phyloP scores from a whole-genome alignment of 1,140 invertebrate species.

The Lithobius niger region DNA sequence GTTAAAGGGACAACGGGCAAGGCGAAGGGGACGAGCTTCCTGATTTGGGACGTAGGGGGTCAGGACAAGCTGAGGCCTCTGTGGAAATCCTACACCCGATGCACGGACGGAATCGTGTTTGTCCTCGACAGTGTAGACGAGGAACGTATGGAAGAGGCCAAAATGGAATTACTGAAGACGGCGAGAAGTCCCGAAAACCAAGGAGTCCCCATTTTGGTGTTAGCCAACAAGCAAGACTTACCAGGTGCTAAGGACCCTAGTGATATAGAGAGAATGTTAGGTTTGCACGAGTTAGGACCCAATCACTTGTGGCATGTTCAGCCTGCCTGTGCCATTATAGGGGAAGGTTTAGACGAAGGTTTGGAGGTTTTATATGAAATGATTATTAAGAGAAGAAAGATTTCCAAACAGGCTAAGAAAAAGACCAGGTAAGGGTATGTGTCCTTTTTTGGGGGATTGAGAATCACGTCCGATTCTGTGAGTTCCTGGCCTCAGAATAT shows the following conservation, averaged over 20 bases:
- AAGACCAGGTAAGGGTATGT: conserved; percentile 13
- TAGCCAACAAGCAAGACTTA: conserved; percentile 88
- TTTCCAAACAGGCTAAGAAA: conserved; percentile 52
- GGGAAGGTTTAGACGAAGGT: conserved; percentile 88
- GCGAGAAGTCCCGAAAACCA: conserved; percentile 74
- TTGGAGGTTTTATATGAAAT: conserved; percentile 85
- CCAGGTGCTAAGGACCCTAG: conserved; percentile 72
- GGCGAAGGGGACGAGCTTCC: conserved; percentile 59
- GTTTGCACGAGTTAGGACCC: conserved; percentile 59
- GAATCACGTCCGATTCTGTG: too few species aligned
- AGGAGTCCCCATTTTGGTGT: conserved; percentile 74
- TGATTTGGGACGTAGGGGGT: conserved; percentile 86
- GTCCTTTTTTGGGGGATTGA: too few species aligned
- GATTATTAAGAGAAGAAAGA: conserved; percentile 82
- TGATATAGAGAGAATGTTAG: conserved; percentile 72
- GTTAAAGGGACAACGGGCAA: conserved; percentile 48
- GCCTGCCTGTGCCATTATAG: conserved; percentile 88
- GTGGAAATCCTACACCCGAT: conserved; percentile 81
- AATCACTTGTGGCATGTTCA: conserved; percentile 71
- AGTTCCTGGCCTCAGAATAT: too few species aligned
- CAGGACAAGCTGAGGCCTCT: conserved; percentile 84
- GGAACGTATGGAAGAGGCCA: conserved; percentile 84
- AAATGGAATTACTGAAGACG: conserved; percentile 80
- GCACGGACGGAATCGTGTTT: conserved; percentile 87
- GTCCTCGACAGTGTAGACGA: conserved; percentile 80